Percentiles rank a stretch among this genome's conserved stretches.
Conservation (phyloP, 2,113 vertebrate genomes). For the Zeus faber region DNA sequence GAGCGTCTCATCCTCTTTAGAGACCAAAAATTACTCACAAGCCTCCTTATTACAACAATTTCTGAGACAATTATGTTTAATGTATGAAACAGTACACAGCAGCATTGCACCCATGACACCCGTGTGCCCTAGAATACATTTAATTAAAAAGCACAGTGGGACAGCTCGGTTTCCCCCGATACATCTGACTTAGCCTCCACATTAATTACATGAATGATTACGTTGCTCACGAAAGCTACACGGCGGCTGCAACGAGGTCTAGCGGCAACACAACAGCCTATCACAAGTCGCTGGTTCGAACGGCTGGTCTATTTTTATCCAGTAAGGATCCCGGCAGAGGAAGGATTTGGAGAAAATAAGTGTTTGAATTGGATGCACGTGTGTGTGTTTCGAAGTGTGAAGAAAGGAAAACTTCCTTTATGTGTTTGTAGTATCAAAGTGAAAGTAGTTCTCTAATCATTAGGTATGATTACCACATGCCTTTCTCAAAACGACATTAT, state of each 20-base stretch:
- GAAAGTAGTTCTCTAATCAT: constrained; percentile 46
- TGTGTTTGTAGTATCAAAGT: constrained; percentile 33
- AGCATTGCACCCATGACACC: constrained; percentile 28
- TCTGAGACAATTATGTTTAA: constrained; percentile 33
- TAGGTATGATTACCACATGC: too few species aligned
- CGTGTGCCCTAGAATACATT: constrained; percentile 54
- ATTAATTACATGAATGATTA: constrained; percentile 81
- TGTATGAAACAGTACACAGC: constrained; percentile 48
- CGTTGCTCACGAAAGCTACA: constrained; percentile 64
- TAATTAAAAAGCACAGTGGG: constrained; percentile 68
- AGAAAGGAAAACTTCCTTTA: constrained; percentile 41
- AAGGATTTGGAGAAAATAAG: constrained; percentile 50
- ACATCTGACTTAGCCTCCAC: constrained; percentile 68
- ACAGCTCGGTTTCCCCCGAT: constrained; percentile 52
- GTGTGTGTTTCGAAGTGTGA: constrained; percentile 30
- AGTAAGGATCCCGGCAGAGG: constrained; percentile 40
- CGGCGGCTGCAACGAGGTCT: constrained; percentile 48
- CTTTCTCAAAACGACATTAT: too few species aligned
- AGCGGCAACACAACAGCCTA: constrained; percentile 61
- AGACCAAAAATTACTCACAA: too few species aligned
- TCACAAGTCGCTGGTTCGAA: constrained; percentile 64
- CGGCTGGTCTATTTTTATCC: constrained; percentile 49
- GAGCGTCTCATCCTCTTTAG: too few species aligned
- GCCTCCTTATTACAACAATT: too few species aligned
- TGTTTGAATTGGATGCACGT: constrained; percentile 59